Evolutionary conservation across 2,113 vertebrate genomes (phyloP).

Genomic region (Brachypodius melanocephalos): DNA sequence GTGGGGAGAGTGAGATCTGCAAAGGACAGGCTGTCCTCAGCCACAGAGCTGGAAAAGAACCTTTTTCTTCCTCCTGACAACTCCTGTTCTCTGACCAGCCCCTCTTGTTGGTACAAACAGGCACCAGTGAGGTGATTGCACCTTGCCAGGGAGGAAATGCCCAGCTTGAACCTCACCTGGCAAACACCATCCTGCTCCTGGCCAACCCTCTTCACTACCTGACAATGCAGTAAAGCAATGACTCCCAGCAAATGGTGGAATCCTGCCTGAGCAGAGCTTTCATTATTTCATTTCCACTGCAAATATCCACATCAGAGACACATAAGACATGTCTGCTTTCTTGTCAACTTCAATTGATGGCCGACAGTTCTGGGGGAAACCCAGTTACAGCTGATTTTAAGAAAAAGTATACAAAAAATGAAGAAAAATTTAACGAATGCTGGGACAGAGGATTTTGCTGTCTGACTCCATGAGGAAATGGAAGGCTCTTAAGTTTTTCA

Average conservation of each 20-base stretch:
- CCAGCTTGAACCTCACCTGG: neutral
- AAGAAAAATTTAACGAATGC: neutral
- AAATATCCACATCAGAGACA: neutral
- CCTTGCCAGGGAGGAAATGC: neutral
- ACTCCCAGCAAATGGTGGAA: neutral
- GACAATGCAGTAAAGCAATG: neutral
- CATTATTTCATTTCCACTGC: neutral
- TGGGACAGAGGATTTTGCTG: neutral
- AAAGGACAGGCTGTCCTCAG: neutral
- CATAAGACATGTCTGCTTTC: rapidly evolving
- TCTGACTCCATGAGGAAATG: neutral
- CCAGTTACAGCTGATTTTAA: neutral
- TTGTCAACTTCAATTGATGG: neutral
- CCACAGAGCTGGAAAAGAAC: neutral
- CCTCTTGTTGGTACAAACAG: neutral
- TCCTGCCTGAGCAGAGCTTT: neutral
- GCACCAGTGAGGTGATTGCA: rapidly evolving
- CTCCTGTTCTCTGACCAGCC: neutral
- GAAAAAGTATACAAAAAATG: neutral
- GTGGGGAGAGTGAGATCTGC: neutral
- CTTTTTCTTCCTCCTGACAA: neutral
- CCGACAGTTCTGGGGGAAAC: neutral
- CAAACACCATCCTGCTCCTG: neutral
- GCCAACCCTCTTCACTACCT: neutral
- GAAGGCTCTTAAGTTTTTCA: neutral